A percentile compares a stretch with the other conserved stretches of the same genome.
Conservation (phyloP, 2,113 vertebrate genomes). For the Taurulus bubalis region DNA sequence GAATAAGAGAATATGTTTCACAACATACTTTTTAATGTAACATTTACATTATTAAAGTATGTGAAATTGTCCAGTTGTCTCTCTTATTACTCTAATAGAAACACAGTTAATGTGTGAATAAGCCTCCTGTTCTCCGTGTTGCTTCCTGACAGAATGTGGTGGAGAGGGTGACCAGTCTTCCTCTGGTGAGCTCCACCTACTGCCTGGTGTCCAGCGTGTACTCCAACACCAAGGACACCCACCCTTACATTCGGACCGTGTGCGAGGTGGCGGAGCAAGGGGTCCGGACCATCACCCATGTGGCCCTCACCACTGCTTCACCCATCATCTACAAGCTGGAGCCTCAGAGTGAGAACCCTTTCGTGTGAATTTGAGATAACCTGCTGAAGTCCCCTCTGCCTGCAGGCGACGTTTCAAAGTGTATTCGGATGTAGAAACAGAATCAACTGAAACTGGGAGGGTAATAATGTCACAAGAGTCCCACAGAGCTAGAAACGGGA, state of each 20-base stretch:
- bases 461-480: slow-evolving; percentile 20
- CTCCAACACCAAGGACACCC: slow-evolving; percentile 88
- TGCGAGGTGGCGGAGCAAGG: slow-evolving; percentile 88
- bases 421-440: not conserved
- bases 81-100: not conserved
- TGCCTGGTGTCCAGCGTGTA: slow-evolving; percentile 88
- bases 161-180: slow-evolving; percentile 88
- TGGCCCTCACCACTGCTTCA: slow-evolving; percentile 86
- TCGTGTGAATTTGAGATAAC: not conserved
- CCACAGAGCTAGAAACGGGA: slow-evolving; percentile 35
- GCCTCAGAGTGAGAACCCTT: slow-evolving; percentile 88
- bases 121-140: not conserved
- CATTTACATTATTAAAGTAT: not conserved
- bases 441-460: not conserved
- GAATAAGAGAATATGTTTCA: not conserved
- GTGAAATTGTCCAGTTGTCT: not conserved
- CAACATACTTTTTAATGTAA: not conserved
- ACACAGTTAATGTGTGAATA: too few relatives aligned
- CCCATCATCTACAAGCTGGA: slow-evolving; percentile 92
- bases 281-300: slow-evolving; percentile 87
- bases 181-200: slow-evolving; percentile 93
- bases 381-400: too few relatives aligned
- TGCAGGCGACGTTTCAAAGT: not conserved
- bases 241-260: slow-evolving; percentile 90
- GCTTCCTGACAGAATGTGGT: slow-evolving; percentile 87